Conservation (phyloP, 1,140 invertebrate genomes). For the Dendrolimus punctatus region DNA sequence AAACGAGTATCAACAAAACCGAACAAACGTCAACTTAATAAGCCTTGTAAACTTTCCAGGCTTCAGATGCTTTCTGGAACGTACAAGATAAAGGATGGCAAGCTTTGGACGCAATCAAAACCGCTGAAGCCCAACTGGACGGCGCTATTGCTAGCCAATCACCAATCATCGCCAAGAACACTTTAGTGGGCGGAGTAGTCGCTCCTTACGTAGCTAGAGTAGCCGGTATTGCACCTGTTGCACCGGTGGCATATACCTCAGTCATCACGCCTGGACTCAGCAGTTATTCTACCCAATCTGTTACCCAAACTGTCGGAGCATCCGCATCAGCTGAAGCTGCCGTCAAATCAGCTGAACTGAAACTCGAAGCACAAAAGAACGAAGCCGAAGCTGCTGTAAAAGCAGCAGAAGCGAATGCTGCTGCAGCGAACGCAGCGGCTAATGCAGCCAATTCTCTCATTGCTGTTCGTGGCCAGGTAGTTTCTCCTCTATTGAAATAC, state of each 20-base stretch:
- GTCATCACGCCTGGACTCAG: constrained; percentile 6
- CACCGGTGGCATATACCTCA: constrained; percentile 15
- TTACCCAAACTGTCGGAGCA: constrained; percentile 1
- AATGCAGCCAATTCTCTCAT: too few species aligned
- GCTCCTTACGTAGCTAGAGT: constrained; percentile 9
- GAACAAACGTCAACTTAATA: too few species aligned
- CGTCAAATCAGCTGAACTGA: constrained; percentile 8
- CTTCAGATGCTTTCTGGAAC: constrained; percentile 28
- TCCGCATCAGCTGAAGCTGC: not conserved
- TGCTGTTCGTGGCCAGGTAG: too few species aligned
- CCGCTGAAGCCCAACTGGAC: constrained; percentile 31
- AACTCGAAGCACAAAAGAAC: constrained; percentile 13
- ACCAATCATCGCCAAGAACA: constrained; percentile 13
- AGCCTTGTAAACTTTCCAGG: too few species aligned
- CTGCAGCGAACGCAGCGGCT: too few species aligned
- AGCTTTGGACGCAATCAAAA: constrained; percentile 29
- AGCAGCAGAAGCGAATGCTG: too few species aligned
- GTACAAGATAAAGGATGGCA: constrained; percentile 48
- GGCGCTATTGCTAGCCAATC: constrained; percentile 28
- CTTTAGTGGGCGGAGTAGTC: not conserved
- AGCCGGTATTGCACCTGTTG: constrained; percentile 8
- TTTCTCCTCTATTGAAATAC: too few species aligned
- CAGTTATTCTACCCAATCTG: constrained; percentile 5
- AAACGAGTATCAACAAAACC: too few species aligned
- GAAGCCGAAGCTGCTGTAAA: not conserved